Conservation (phyloP, 2,113 vertebrate genomes). For the Pangasianodon gigas region DNA sequence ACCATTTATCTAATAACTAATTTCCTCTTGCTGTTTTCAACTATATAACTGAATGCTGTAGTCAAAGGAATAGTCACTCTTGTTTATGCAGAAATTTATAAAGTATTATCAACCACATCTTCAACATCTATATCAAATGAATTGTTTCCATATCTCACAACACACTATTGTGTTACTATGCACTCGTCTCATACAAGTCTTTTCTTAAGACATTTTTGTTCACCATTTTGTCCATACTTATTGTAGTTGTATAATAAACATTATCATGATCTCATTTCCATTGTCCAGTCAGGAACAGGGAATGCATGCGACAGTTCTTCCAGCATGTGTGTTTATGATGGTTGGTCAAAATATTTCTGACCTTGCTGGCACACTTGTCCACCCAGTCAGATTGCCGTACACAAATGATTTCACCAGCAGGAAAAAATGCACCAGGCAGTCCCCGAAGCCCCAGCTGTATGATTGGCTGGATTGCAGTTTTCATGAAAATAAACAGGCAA, state of each 20-base stretch:
- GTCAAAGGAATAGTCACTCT: not conserved
- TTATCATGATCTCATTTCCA: not conserved
- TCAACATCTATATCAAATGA: not conserved
- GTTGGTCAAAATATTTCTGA: conserved; percentile 9
- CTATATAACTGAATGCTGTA: not conserved
- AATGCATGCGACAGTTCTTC: not conserved
- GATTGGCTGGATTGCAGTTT: conserved; percentile 81
- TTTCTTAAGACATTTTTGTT: not conserved
- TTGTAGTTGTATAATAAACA: not conserved
- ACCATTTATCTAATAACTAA: not conserved
- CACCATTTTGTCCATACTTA: not conserved
- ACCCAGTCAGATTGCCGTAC: conserved; percentile 75
- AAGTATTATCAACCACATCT: not conserved
- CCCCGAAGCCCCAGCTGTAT: conserved; percentile 76
- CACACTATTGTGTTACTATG: not conserved
- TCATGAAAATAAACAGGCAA: conserved; percentile 93
- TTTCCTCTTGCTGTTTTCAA: not conserved
- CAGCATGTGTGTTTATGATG: not conserved
- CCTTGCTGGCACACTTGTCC: conserved; percentile 76
- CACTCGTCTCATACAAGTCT: not conserved
- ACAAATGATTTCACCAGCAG: conserved; percentile 86
- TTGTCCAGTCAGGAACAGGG: not conserved
- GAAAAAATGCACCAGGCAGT: conserved; percentile 77
- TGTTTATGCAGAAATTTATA: not conserved
- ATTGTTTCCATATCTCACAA: not conserved